Base-by-base conservation (phyloP, 2,113 vertebrate species). In the Cyprinodon brontotheroides region DNA sequence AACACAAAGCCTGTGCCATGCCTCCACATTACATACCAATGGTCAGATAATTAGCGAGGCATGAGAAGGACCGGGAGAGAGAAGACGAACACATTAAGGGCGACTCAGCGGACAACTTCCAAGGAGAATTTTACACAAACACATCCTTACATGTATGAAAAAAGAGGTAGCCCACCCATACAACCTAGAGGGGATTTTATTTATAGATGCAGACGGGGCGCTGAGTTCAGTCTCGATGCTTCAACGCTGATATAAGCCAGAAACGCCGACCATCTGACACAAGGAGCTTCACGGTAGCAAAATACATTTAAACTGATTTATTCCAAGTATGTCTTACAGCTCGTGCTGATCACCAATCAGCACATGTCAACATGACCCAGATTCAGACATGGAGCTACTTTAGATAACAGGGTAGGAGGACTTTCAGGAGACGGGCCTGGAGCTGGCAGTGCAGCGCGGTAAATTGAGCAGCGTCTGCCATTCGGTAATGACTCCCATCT, bases 401-500 rank as follows among this genome's bases (percentile, higher is more conserved):
- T 60, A 81, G 82, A 82, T 78, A 72, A 89, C 12, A 61, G 38
- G 63, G 38, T 13, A 53, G n/a, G 70, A 68, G 61, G 85, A 78
- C 66, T 68, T 79, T 70, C 15, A 77, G 70, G 65, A 80, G 74
- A 71, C 61, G 53, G 74, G 72, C 81, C n/a, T 65, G 64, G 79
- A 68, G 79, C 78, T 83, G 86, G 79, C 90, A 65, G 74, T 60
- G 84, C 82, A 29, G 61, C 45, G 74, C 75, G 59, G 87, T 87
- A 87, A 90, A 93, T 88, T 81, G 89, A 92, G 86, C 80, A 29
- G 78, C 65, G 84, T 91, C 90, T 89, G 90, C 88, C 81, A 43
- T 84, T 67, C 75, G 17, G 78, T 92, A 91, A 92, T 90, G 90
- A 92, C 88, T 91, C 81, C 89, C 90, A 90, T 91, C 88, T 91